Conservation (phyloP, 2,888 invertebrate genomes). For the Linnaemya tessellans region DNA sequence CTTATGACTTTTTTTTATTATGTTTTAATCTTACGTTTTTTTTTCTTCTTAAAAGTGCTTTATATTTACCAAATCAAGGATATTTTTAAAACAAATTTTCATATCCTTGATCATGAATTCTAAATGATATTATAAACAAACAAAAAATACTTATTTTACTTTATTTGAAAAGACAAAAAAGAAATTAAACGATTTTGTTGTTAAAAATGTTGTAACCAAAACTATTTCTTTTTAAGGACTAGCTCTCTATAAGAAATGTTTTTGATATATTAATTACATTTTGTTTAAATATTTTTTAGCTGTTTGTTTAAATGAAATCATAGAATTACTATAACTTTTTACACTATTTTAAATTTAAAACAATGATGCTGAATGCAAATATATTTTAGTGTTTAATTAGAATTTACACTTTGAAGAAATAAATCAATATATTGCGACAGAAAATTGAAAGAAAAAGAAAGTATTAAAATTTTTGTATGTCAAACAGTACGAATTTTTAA, state of each 20-base stretch:
- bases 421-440: not conserved
- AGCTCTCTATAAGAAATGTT: slow-evolving; percentile 26
- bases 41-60: slow-evolving; percentile 41
- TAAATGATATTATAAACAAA: slow-evolving; percentile 21
- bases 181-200: slow-evolving; percentile 17
- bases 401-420: not conserved
- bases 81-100: slow-evolving; percentile 78
- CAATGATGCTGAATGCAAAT: slow-evolving; percentile 26
- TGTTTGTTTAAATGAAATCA: slow-evolving; percentile 46
- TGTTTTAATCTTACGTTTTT: slow-evolving; percentile 15
- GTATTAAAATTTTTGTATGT: not conserved
- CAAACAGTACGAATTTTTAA: too few species aligned
- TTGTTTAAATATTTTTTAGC: slow-evolving; percentile 32
- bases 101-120: slow-evolving; percentile 73
- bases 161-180: not conserved
- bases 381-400: not conserved
- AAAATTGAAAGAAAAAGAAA: not conserved
- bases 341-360: slow-evolving; percentile 48
- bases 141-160: not conserved
- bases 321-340: slow-evolving; percentile 42
- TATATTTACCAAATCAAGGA: slow-evolving; percentile 71
- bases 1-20: slow-evolving; percentile 3
- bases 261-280: slow-evolving; percentile 26
- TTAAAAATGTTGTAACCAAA: slow-evolving; percentile 42
- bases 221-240: not conserved